Percentiles rank a stretch among this genome's conserved stretches.
Conservation (phyloP, 2,113 vertebrate species). For the Eidolon helvum region DNA sequence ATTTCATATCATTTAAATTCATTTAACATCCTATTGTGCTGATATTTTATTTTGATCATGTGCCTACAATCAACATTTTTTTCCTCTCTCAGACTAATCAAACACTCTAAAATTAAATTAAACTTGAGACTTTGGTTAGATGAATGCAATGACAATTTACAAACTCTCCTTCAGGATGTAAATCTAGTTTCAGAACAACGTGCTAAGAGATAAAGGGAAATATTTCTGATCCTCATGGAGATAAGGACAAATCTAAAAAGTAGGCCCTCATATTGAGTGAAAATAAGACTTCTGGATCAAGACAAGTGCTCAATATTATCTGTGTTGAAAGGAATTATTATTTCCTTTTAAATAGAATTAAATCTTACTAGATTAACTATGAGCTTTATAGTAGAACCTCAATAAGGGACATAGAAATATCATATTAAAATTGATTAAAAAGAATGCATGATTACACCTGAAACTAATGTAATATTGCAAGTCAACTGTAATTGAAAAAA, state of each 20-base stretch:
- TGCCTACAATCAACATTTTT: conserved; percentile 52
- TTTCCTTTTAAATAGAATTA: background rate
- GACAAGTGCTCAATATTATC: background rate
- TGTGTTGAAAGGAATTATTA: background rate
- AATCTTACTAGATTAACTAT: background rate
- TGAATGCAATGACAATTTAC: conserved; percentile 22
- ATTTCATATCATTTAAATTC: conserved; percentile 49
- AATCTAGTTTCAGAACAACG: background rate
- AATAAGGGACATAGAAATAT: background rate
- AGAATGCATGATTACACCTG: background rate
- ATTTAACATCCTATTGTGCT: background rate
- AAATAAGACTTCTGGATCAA: background rate
- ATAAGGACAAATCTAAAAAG: background rate
- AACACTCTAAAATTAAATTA: conserved; percentile 63
- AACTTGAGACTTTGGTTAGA: background rate
- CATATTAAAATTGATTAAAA: background rate
- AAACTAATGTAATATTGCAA: background rate
- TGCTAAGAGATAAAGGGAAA: background rate
- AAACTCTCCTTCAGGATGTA: background rate
- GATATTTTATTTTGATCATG: conserved; percentile 58
- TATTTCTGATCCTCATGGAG: background rate
- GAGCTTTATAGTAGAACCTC: background rate
- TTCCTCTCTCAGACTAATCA: conserved; percentile 55
- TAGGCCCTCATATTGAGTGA: background rate
- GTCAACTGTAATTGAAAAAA: background rate